Percentiles rank a stretch among this genome's conserved stretches.
phyloP scores from a whole-genome alignment of 2,888 invertebrate species.

The Cloeon dipterum region DNA sequence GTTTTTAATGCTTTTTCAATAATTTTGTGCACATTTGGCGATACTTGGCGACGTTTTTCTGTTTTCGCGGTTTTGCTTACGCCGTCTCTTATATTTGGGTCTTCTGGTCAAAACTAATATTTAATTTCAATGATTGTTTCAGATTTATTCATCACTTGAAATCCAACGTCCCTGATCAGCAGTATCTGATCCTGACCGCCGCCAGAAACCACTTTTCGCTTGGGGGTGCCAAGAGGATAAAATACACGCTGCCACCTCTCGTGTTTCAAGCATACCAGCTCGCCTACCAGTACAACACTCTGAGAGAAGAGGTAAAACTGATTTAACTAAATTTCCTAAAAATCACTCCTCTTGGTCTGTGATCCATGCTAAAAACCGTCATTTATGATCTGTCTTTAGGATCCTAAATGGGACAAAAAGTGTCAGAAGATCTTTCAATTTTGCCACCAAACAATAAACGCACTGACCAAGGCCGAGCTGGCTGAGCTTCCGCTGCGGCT shows the following conservation, averaged over 20 bases:
- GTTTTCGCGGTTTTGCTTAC: too few relatives aligned
- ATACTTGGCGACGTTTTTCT: too few relatives aligned
- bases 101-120: too few relatives aligned
- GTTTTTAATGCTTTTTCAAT: too few relatives aligned
- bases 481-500: conserved; percentile 82
- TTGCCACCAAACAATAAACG: conserved; percentile 86
- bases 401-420: conserved; percentile 96
- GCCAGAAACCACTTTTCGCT: conserved; percentile 72
- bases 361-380: background rate
- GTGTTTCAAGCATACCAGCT: conserved; percentile 83
- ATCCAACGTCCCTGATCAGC: conserved; percentile 59
- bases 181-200: conserved; percentile 71
- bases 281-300: conserved; percentile 57
- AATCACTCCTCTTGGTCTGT: background rate
- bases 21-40: too few relatives aligned
- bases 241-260: conserved; percentile 79
- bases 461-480: conserved; percentile 82
- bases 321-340: background rate
- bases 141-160: conserved; percentile 64
- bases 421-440: conserved; percentile 97
- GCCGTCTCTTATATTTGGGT: too few relatives aligned
- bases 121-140: too few relatives aligned
- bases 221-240: conserved; percentile 76
- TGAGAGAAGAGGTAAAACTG: conserved; percentile 38
- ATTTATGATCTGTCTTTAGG: conserved; percentile 23